Evolutionary conservation across 2,888 invertebrate species (phyloP).

Genomic region (Troides helena): DNA sequence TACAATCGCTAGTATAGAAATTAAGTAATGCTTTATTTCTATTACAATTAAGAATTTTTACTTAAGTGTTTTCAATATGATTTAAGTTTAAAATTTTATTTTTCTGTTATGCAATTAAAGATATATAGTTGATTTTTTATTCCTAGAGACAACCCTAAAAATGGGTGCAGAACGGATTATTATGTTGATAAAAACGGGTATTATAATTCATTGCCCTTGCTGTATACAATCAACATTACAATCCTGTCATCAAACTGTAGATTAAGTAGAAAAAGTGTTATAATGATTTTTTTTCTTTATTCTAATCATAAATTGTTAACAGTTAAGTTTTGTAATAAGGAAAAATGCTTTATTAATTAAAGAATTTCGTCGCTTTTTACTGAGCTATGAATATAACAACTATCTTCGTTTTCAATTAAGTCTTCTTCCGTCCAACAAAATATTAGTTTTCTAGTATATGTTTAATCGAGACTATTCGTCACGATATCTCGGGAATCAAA

Average conservation of each 20-base stretch:
- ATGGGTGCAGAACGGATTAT: slow-evolving; percentile 55
- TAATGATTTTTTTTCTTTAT: not conserved
- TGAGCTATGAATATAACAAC: not conserved
- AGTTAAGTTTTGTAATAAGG: not conserved
- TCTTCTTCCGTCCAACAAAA: not conserved
- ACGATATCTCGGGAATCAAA: no score
- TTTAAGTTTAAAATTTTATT: no score
- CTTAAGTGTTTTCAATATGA: no score
- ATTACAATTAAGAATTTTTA: not conserved
- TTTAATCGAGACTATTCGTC: no score
- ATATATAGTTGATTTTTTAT: not conserved
- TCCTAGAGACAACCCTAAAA: slow-evolving; percentile 33
- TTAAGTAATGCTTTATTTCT: not conserved
- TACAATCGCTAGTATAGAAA: not conserved
- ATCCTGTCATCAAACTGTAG: slow-evolving; percentile 42
- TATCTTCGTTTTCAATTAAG: not conserved
- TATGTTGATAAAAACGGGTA: slow-evolving; percentile 55
- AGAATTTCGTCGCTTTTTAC: not conserved
- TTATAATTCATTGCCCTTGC: slow-evolving; percentile 70
- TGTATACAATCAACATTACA: slow-evolving; percentile 42
- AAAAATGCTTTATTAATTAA: not conserved
- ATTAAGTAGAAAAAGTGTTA: slow-evolving; percentile 16
- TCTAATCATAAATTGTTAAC: not conserved
- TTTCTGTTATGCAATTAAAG: no score
- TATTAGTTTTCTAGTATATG: no score